Base-by-base conservation (phyloP, 2,888 invertebrate genomes). In the Synergus itoensis region DNA sequence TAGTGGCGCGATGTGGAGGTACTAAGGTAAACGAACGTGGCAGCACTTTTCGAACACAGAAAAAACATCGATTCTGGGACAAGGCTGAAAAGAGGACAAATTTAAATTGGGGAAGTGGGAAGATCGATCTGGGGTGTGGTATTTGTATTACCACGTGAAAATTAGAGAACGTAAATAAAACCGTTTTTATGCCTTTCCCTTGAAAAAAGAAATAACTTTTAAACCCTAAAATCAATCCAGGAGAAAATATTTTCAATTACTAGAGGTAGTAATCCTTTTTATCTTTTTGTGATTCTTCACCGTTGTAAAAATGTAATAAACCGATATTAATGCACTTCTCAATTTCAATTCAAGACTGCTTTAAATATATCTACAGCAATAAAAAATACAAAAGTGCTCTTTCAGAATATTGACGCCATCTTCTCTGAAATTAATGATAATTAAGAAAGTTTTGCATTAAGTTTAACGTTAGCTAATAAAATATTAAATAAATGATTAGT, bases 71-170 rank as follows among this genome's bases (percentile, higher is more conserved):
- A 73, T 53, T 53, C 36, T 53, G 8, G 73, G 40, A 40, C 53
- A 73, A 73, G 73, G 36, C 53, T 73, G 53, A 73, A 53, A 53
- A 48, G 53, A 73, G 53, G 36, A 73, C 36, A 73, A 73, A 73
- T 73, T 69, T 73, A 73, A 73, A 73, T 73, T n/a, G n/a, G 36
- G 53, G 36, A 73, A 73, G 53, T 36, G 14, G 53, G 11, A 53
- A 73, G n/a, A 73, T 73, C 73, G 48, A 73, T 73, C 11, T 36
- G 36, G 73, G 73, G 36, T 69, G 48, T 69, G 69, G 69, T 69
- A 28, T 69, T 45, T 67, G 21, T 45, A 69, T 69, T 48, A 28
- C 28, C 16, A 69, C 16, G 69, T 28, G 16, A 16, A 48, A 28
- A 28, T 48, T 69, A 8, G 14, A 48, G 69, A 48, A 48, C 7